Conservation (phyloP, 1,140 invertebrate species). For the Megalonaias nervosa region DNA sequence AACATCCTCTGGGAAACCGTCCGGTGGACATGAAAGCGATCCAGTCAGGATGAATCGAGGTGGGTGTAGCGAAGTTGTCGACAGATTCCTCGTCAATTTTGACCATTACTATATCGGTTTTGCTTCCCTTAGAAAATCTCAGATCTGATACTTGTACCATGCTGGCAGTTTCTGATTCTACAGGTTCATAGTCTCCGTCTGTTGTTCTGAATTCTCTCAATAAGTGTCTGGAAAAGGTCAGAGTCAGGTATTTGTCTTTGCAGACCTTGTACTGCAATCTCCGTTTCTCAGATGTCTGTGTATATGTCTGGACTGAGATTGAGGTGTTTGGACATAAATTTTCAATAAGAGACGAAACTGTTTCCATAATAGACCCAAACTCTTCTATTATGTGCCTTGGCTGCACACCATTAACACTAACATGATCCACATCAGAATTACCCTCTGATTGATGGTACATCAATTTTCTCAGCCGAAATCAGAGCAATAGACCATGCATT, state of each 20-base stretch:
- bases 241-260: neutral
- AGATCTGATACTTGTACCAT: conserved; percentile 18
- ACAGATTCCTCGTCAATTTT: conserved; percentile 13
- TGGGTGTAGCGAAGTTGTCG: conserved; percentile 11
- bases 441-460: too few species aligned
- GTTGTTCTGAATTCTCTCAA: conserved; percentile 28
- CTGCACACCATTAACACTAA: conserved; percentile 42
- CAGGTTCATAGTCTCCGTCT: conserved; percentile 30
- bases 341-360: conserved; percentile 47
- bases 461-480: too few species aligned
- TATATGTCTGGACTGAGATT: conserved; percentile 51
- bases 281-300: conserved; percentile 25
- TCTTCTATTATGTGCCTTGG: conserved; percentile 39
- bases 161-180: conserved; percentile 7
- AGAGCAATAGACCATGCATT: too few species aligned
- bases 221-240: conserved; percentile 20
- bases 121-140: conserved; percentile 33
- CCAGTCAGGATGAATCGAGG: conserved; percentile 8
- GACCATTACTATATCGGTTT: conserved; percentile 21
- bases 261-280: neutral
- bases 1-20: neutral
- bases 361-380: conserved; percentile 33
- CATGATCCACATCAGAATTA: conserved; percentile 50
- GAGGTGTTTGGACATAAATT: conserved; percentile 55
- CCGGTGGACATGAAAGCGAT: conserved; percentile 29